Base-by-base conservation (phyloP, 2,888 invertebrate genomes). In the Adela reaumurella region DNA sequence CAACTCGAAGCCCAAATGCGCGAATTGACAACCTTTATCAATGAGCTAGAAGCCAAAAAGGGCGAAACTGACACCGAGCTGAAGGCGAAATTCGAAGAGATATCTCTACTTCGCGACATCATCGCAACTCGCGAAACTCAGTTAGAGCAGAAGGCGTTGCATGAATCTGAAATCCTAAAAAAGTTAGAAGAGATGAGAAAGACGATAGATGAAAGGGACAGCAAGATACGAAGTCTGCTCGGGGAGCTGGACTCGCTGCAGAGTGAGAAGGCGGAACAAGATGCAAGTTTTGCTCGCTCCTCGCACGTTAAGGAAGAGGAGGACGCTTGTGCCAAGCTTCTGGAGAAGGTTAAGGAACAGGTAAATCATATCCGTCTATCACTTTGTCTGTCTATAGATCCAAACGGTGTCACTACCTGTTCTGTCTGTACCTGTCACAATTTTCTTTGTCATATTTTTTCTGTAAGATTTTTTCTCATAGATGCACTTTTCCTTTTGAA, bases 61-160 rank as follows among this genome's bases (percentile, higher is more conserved):
- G 81, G 83, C 2, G 81, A 85, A 48, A 68, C 86, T 0, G 90
- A 93, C 64, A 74, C 80, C 1, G 91, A 92, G 54, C 68, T 90
- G 1, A 85, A 89, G 64, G 85, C 86, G n/a, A 85, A 88, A 0
- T 82, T 88, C 24, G 89, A 90, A 48, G 91, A 92, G 65, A 85
- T 90, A 18, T 80, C 80, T 58, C 80, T 88, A 11, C 74, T 93
- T 16, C 76, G 90, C 28, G 92, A 93, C 51, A 88, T 92, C 48
- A 89, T 94, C 48, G 77, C 83, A 1, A 89, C 89, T 55, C 67
- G 92, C 42, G 94, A 94, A 62, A 73, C 74, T 1, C 90, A 93
- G 62, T 68, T 92, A 1, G 89, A 90, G 62, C 73, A 79, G 11
- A 89, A 89, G 61, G 72, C 80, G 0, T 67, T 78, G 0, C 81